phyloP scores from a whole-genome alignment of 2,888 invertebrate species.

The Apocheima hispidaria region DNA sequence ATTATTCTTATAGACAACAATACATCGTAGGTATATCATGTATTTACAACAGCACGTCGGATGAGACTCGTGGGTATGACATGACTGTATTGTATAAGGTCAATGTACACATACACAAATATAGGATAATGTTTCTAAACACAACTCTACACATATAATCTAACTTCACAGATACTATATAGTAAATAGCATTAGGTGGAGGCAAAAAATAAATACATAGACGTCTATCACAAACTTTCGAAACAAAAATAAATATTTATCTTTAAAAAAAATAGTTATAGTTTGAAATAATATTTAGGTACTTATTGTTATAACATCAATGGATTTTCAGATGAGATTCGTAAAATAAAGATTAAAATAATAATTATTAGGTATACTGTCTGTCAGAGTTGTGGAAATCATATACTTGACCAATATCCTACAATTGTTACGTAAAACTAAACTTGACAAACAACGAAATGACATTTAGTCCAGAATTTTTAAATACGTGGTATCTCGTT shows the following conservation, averaged over 20 bases:
- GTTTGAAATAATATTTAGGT: neutral
- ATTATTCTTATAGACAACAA: slow-evolving; percentile 71
- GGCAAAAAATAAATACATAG: neutral
- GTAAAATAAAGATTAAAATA: no score
- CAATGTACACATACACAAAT: slow-evolving; percentile 31
- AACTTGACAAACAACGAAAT: slow-evolving; percentile 18
- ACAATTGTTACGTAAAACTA: slow-evolving; percentile 16
- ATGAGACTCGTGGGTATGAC: slow-evolving; percentile 46
- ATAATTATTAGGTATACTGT: neutral
- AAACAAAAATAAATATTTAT: neutral
- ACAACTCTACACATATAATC: neutral
- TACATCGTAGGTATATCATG: slow-evolving; percentile 63
- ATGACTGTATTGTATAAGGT: slow-evolving; percentile 5
- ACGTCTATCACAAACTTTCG: neutral
- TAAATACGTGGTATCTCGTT: slow-evolving; percentile 5
- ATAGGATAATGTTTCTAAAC: neutral
- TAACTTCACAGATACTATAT: neutral
- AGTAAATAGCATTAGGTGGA: neutral
- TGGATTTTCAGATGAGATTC: neutral
- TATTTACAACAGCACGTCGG: slow-evolving; percentile 73
- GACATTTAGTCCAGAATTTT: slow-evolving; percentile 24
- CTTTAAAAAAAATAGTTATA: neutral
- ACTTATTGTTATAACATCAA: neutral
- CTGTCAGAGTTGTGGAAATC: neutral
- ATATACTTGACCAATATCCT: slow-evolving; percentile 1